Conservation (phyloP, 2,113 vertebrate species). For the Dasyprocta punctata region DNA sequence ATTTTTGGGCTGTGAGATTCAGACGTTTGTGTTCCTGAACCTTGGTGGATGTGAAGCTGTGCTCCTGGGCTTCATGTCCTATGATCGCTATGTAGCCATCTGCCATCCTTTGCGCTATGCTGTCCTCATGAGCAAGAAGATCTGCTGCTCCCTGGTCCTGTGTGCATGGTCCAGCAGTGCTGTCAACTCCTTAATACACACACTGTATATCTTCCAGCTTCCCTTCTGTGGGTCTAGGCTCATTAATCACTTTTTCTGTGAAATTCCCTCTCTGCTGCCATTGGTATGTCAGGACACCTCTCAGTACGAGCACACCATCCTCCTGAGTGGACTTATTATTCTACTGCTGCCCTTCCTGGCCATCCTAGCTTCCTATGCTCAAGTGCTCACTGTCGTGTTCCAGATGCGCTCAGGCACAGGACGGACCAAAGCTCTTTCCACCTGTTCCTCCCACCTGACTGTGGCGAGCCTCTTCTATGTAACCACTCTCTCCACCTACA, state of each 20-base stretch:
- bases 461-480: slow-evolving; percentile 3
- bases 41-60: too few relatives aligned
- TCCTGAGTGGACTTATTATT: too few relatives aligned
- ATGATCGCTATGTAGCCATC: too few relatives aligned
- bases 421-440: not conserved
- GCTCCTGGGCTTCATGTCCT: too few relatives aligned
- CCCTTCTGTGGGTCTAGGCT: too few relatives aligned
- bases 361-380: slow-evolving; percentile 25
- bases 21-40: not conserved
- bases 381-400: slow-evolving; percentile 4
- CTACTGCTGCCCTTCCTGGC: slow-evolving; percentile 29
- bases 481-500: not conserved
- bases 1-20: not conserved
- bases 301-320: too few relatives aligned
- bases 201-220: not conserved
- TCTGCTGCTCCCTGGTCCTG: not conserved
- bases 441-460: not conserved
- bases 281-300: too few relatives aligned
- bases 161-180: not conserved
- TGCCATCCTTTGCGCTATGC: too few relatives aligned
- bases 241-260: too few relatives aligned
- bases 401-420: not conserved
- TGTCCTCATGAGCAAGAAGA: too few relatives aligned
- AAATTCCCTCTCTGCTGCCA: too few relatives aligned
- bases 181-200: not conserved